A percentile compares a stretch with the other conserved stretches of the same genome.
These are phyloP conservation scores for Chelonus insularis DNA, from an alignment of 1,140 invertebrate species.

Conservation along the genomic window DNA sequence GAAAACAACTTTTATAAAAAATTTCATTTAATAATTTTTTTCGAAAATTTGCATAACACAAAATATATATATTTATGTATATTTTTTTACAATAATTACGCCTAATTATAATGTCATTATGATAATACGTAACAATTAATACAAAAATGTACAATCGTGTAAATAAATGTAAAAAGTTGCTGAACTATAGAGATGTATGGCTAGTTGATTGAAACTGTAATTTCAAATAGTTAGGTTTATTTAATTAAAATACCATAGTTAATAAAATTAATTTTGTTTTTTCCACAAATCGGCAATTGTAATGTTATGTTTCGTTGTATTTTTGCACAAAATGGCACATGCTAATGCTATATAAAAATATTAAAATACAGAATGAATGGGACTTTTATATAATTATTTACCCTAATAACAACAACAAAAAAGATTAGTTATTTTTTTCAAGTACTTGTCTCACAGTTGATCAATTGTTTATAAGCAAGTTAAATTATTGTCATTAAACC, in stretches of 20 bases:
- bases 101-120: slow-evolving; percentile 29
- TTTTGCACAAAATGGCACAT: no score
- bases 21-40: slow-evolving; percentile 28
- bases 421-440: no score
- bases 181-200: neutral
- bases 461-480: neutral
- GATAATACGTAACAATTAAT: slow-evolving; percentile 49
- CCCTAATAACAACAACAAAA: neutral
- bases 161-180: no score
- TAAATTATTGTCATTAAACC: neutral
- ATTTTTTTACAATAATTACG: slow-evolving; percentile 1
- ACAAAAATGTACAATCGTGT: slow-evolving; percentile 41
- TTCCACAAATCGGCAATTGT: no score
- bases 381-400: neutral
- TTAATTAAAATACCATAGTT: neutral
- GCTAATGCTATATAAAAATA: neutral
- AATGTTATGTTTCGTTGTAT: no score
- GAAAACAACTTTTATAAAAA: slow-evolving; percentile 14
- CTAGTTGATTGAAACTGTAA: slow-evolving; percentile 5
- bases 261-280: neutral
- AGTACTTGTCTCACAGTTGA: neutral
- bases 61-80: no score
- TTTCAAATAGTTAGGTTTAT: no score
- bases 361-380: neutral
- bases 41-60: neutral